phyloP scores from a whole-genome alignment of 2,113 vertebrate genomes.

The Sakesphorus luctuosus region DNA sequence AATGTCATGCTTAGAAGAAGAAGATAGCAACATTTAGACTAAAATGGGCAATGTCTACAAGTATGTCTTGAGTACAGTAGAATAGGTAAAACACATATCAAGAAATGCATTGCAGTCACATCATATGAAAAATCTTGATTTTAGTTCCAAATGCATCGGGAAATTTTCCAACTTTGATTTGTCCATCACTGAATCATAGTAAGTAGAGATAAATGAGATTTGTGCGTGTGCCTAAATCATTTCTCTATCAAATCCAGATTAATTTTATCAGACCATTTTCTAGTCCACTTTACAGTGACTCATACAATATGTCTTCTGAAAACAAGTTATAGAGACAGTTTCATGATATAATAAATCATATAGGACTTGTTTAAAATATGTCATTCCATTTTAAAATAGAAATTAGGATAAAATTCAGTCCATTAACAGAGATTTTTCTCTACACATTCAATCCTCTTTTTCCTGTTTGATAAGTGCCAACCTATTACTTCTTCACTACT shows the following conservation, averaged over 20 bases:
- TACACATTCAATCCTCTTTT: background rate
- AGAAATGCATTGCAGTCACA: background rate
- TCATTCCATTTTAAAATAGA: background rate
- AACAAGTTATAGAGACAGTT: background rate
- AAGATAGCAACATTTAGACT: background rate
- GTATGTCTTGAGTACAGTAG: background rate
- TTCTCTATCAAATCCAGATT: background rate
- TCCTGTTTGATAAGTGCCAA: background rate
- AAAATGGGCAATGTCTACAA: background rate
- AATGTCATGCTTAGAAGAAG: background rate
- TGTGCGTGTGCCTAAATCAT: background rate
- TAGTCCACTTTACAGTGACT: background rate
- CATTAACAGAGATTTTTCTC: background rate
- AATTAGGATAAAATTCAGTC: background rate
- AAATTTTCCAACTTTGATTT: background rate
- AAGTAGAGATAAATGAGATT: background rate
- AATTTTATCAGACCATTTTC: background rate
- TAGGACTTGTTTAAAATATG: background rate
- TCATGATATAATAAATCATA: background rate
- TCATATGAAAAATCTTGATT: background rate
- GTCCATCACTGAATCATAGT: background rate
- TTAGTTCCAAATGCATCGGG: background rate
- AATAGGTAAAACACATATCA: background rate
- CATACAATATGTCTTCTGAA: background rate
- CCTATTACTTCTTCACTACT: background rate